A percentile compares a stretch with the other conserved stretches of the same genome.
phyloP scores from a whole-genome alignment of 2,888 invertebrate species.

The Perithous albicinctus region DNA sequence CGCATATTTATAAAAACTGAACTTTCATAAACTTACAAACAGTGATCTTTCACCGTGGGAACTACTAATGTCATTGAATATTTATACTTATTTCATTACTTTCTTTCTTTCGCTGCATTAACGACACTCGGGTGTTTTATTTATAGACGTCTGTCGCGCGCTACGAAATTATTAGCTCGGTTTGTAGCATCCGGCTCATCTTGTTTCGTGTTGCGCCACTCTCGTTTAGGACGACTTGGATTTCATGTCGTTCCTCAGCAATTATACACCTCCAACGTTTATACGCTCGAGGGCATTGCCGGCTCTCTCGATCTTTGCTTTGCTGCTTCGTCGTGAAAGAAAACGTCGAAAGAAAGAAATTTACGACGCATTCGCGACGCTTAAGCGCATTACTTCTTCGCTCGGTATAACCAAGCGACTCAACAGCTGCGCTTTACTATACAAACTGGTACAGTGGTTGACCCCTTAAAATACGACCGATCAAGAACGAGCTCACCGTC shows the following conservation, averaged over 20 bases:
- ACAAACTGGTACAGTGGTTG: neutral
- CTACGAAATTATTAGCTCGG: conserved; percentile 25
- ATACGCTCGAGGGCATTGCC: conserved; percentile 40
- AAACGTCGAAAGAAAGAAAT: conserved; percentile 37
- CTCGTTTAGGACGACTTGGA: conserved; percentile 26
- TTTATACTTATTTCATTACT: neutral
- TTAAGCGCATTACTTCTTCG: conserved; percentile 1
- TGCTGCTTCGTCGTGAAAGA: conserved; percentile 30
- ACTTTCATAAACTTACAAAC: conserved; percentile 50
- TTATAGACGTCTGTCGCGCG: neutral
- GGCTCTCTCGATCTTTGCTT: conserved; percentile 37
- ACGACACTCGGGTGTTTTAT: neutral
- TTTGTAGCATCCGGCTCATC: neutral
- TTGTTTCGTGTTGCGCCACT: conserved; percentile 48
- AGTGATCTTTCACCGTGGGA: conserved; percentile 9
- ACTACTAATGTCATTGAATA: neutral
- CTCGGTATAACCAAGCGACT: neutral
- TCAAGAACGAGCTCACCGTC: neutral
- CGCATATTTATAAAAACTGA: conserved; percentile 15
- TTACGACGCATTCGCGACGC: conserved; percentile 18
- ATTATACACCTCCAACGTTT: conserved; percentile 34
- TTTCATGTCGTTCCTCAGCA: conserved; percentile 8
- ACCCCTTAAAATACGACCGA: neutral
- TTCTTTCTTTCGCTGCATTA: conserved; percentile 2
- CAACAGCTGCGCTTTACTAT: neutral